Evolutionary conservation across 37 sponge, comb jelly and placozoan genomes (phyloP), one percentile per base, ranked within the genome.

Genomic region (Halisarca cf. caerulea): DNA sequence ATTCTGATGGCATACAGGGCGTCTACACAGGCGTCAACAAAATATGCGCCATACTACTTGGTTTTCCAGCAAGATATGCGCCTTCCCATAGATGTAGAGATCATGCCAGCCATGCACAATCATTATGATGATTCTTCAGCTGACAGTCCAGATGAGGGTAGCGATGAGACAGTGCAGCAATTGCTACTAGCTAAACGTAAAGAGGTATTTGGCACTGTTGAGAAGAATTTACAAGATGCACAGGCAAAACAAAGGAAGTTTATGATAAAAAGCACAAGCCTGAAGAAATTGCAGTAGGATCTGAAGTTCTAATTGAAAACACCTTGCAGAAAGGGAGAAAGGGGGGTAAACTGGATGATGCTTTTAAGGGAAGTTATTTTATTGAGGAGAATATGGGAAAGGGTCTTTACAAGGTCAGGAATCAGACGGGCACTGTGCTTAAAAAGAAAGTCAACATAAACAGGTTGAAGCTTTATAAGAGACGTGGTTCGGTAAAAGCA

Each of bases 21-120:
- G 25, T 36, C 87, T 15, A 70, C 70, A 44, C 87, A 87, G 15
- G n/a, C 21, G 35, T 43, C 75, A 28, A 87, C 82, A 34, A 53
- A 66, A 8, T 81, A 71, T 42, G 80, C 87, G 15, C 87, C 87
- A 3, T 81, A 41, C 60, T 87, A 72, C 73, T 71, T 80, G 72
- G 1, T 81, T 32, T 70, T 35, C 57, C 59, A 81, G 23, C 43
- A 36, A 5, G 34, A 87, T 41, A 23, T 66, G 24, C 38, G 60
- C n/a, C 78, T 77, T 14, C 83, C 83, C 42, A 60, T 73, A 25
- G 77, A 87, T 32, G 17, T 28, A 23, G 71, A 80, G 20, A 24
- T n/a, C n/a, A n/a, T n/a, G n/a, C n/a, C n/a, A n/a, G n/a, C n/a
- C n/a, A n/a, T n/a, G n/a, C n/a, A n/a, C n/a, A n/a, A n/a, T n/a